Conservation (phyloP, 2,888 invertebrate species). For the Polydrusus cervinus region DNA sequence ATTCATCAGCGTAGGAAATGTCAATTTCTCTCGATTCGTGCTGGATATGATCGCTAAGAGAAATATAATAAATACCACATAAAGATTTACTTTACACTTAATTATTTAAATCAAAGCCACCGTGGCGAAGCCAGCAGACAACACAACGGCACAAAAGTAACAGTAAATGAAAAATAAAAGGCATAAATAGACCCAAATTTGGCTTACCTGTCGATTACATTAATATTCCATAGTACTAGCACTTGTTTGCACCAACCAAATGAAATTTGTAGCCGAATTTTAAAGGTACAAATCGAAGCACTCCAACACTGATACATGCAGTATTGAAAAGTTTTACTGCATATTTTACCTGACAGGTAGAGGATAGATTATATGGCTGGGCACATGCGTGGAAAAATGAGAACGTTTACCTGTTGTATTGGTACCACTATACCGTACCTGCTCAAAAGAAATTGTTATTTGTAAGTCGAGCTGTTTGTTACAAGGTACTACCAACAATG, state of each 20-base stretch:
- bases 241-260: constrained; percentile 33
- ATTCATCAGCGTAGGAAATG: constrained; percentile 9
- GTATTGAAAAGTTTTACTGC: constrained; percentile 56
- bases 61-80: constrained; percentile 19
- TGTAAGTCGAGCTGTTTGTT: not conserved
- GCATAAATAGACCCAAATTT: constrained; percentile 41
- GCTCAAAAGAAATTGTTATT: constrained; percentile 26
- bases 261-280: constrained; percentile 39
- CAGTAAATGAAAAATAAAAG: constrained; percentile 57
- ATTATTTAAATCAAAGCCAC: constrained; percentile 63
- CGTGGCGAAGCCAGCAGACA: constrained; percentile 65
- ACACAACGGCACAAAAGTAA: constrained; percentile 61
- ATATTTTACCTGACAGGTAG: constrained; percentile 61
- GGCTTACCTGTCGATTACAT: constrained; percentile 52
- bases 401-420: constrained; percentile 53
- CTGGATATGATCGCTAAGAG: not conserved
- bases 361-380: constrained; percentile 56
- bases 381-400: constrained; percentile 62
- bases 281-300: constrained; percentile 41
- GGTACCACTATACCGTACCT: constrained; percentile 45
- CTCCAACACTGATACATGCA: constrained; percentile 37
- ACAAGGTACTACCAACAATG: constrained; percentile 10
- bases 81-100: constrained; percentile 30
- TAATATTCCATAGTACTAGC: constrained; percentile 54
- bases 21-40: constrained; percentile 8